Base-by-base conservation (phyloP, 2,113 vertebrate genomes). In the Ceyx margarethae region DNA sequence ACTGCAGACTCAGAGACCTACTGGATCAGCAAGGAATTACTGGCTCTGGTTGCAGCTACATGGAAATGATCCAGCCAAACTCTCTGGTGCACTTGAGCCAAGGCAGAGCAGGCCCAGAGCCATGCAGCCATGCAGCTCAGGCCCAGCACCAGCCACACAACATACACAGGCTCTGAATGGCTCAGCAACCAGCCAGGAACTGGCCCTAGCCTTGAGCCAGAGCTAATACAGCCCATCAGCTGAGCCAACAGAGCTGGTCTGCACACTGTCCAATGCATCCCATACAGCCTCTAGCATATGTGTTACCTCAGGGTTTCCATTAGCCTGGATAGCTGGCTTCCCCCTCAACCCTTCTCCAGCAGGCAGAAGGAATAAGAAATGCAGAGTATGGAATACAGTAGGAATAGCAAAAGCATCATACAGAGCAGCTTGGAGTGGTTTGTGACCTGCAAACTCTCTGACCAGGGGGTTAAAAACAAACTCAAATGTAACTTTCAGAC, bases 1-100 rank as follows among this genome's bases (percentile, higher is more conserved):
- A 46, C 53, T 45, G 43, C 43, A 79, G 61, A 28, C 28, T 40
- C 40, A 7, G 21, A 57, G 18, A 43, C 17, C 10, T 9, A 40
- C 0, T 25, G n/a, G 14, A 29, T 11, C 57, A 56, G 53, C 0
- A 0, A 33, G 53, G 18, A 48, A 28, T 71, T 73, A 28, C 9
- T 3, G 68, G 45, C 51, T 54, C 31, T 35, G 5, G 20, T 11
- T 53, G 12, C 46, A 84, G 56, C 29, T 48, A 6, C 31, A 42
- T 15, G 18, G n/a, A 13, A 53, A 9, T 4, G 65, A 71, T 35
- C 20, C 28, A 74, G 46, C 43, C n/a, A 33, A 50, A 23, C 48
- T 22, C n/a, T 78, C 61, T 5, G 15, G 21, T 11, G 51, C 29
- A 6, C 61, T 72, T 75, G 46, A 33, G 56, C 18, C 14, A 5